These are phyloP conservation scores for Sapajus apella DNA, from an alignment of 2,113 vertebrate genomes.

Conservation along the genomic window DNA sequence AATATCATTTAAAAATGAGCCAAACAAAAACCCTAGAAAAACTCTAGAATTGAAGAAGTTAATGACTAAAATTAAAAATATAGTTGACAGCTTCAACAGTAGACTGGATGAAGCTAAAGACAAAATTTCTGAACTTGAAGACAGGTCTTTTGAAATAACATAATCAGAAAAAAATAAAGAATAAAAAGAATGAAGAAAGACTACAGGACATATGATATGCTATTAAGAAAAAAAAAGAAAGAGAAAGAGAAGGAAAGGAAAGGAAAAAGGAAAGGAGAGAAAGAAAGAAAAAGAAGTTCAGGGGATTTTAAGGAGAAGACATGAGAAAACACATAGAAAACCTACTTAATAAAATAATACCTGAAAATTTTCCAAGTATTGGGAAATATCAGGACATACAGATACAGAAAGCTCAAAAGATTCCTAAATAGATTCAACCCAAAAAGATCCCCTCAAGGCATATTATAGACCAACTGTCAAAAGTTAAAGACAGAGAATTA, in stretches of 20 bases:
- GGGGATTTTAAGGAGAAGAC: background rate
- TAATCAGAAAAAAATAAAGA: background rate
- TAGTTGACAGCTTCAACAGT: background rate
- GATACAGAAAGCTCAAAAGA: background rate
- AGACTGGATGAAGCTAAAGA: background rate
- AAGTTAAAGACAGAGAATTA: background rate
- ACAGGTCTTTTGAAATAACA: background rate
- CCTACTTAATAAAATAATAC: background rate
- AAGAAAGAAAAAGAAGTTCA: background rate
- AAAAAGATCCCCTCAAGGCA: background rate
- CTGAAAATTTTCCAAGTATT: background rate
- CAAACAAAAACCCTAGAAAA: background rate
- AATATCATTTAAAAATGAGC: background rate
- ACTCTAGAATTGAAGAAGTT: background rate
- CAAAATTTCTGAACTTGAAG: background rate
- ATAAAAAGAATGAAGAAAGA: background rate
- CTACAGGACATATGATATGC: background rate
- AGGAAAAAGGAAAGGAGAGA: too few relatives aligned
- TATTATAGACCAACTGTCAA: background rate
- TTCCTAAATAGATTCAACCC: background rate
- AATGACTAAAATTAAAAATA: background rate
- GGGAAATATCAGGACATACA: background rate
- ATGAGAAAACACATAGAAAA: background rate
- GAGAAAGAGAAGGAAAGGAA: fast-evolving
- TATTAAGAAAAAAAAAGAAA: background rate